phyloP scores from a whole-genome alignment of 2,797 vertebrate species.

The Poeciliopsis turneri region DNA sequence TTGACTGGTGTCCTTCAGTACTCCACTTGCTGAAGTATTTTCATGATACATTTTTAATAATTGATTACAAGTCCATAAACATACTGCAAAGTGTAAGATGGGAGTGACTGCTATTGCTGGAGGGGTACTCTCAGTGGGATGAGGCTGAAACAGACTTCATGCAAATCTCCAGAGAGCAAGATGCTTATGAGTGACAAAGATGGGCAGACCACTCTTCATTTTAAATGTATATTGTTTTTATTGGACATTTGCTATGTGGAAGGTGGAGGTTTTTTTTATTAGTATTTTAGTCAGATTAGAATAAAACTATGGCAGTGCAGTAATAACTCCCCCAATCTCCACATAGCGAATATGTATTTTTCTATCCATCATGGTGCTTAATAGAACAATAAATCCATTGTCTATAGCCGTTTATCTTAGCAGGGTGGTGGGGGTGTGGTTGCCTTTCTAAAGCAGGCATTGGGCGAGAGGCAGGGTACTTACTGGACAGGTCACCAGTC shows the following conservation, averaged over 20 bases:
- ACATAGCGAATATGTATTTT: slow-evolving; percentile 4
- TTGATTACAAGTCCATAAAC: slow-evolving; percentile 61
- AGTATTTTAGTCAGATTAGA: background rate
- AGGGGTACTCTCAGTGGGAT: slow-evolving; percentile 40
- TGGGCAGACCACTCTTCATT: slow-evolving; percentile 11
- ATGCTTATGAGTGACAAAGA: slow-evolving; percentile 36
- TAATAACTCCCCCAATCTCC: slow-evolving; percentile 1
- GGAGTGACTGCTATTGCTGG: slow-evolving; percentile 50
- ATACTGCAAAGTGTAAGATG: slow-evolving; percentile 44
- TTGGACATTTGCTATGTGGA: background rate
- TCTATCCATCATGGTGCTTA: slow-evolving; percentile 7
- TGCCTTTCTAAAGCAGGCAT: background rate
- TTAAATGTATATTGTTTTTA: background rate
- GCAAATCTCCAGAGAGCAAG: slow-evolving; percentile 32
- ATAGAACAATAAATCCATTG: slow-evolving; percentile 18
- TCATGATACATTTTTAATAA: slow-evolving; percentile 65
- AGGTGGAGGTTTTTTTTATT: slow-evolving; percentile 2
- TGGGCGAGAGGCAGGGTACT: background rate
- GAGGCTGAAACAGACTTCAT: slow-evolving; percentile 47
- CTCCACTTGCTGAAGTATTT: slow-evolving; percentile 62
- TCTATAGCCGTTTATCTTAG: background rate
- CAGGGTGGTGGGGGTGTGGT: background rate
- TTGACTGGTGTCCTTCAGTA: slow-evolving; percentile 54
- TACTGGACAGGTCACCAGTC: background rate
- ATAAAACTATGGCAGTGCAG: background rate